Evolutionary conservation across 2,113 vertebrate genomes (phyloP).

Genomic region (Pleuronectes platessa): DNA sequence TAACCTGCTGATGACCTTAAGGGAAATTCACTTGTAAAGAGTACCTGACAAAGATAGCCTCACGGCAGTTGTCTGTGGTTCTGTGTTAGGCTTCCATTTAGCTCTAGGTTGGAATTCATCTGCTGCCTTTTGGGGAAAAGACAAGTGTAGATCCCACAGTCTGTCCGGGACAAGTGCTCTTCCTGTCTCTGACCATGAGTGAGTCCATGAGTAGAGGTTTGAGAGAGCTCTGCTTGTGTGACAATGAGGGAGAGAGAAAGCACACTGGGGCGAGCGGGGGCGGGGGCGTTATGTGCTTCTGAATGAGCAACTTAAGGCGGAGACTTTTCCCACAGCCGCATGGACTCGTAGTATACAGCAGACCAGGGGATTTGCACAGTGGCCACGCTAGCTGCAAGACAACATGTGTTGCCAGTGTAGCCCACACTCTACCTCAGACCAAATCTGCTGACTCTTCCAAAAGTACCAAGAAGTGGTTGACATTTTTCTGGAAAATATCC

Average conservation of each 20-base stretch:
- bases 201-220: conserved; percentile 49
- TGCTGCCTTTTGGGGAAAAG: conserved; percentile 27
- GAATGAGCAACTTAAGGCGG: conserved; percentile 65
- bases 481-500: neutral
- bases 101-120: conserved; percentile 37
- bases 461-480: no score
- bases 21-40: conserved; percentile 24
- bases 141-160: conserved; percentile 25
- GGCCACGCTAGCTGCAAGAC: neutral
- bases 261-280: conserved; percentile 22
- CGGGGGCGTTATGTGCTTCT: conserved; percentile 37
- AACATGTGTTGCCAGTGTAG: neutral
- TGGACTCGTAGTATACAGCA: conserved; percentile 20
- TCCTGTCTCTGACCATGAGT: conserved; percentile 40
- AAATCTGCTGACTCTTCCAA: no score
- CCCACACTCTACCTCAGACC: no score
- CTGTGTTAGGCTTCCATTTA: conserved; percentile 57
- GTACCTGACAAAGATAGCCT: conserved; percentile 60
- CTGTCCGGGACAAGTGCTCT: conserved; percentile 35
- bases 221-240: conserved; percentile 43
- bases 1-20: neutral
- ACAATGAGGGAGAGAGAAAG: conserved; percentile 39
- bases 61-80: conserved; percentile 45
- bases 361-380: conserved; percentile 16
- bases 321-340: conserved; percentile 43